A percentile compares a stretch with the other conserved stretches of the same genome.
phyloP scores from a whole-genome alignment of 1,140 invertebrate genomes.

The Drosophila ercepeae region DNA sequence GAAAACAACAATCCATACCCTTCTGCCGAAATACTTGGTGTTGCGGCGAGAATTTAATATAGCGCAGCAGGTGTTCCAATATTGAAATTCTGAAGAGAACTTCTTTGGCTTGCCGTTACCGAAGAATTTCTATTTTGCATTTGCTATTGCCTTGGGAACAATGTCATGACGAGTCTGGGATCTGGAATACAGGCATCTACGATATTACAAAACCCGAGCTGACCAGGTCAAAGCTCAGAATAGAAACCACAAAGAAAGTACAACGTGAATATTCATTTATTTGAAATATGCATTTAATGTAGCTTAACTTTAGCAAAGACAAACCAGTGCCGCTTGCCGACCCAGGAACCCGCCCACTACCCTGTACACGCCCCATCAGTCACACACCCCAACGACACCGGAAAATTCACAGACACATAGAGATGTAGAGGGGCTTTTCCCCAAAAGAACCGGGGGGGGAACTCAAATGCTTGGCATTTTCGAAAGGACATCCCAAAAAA shows the following conservation, averaged over 20 bases:
- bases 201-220: neutral
- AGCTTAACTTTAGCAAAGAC: constrained; percentile 30
- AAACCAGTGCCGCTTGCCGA: constrained; percentile 68
- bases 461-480: constrained; percentile 67
- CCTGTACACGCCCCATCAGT: constrained; percentile 4
- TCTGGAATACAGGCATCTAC: neutral
- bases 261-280: constrained; percentile 43
- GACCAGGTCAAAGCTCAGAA: neutral
- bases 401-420: constrained; percentile 33
- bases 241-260: constrained; percentile 1
- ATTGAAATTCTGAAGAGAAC: constrained; percentile 7
- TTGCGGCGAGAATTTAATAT: constrained; percentile 12
- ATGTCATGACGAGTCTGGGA: neutral
- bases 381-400: constrained; percentile 40
- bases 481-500: constrained; percentile 40
- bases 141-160: neutral
- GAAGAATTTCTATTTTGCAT: neutral
- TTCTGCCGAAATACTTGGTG: neutral
- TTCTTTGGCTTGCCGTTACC: neutral
- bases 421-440: neutral
- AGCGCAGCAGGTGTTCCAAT: constrained; percentile 3
- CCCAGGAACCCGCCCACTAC: constrained; percentile 51
- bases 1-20: neutral
- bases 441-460: neutral
- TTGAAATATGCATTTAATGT: constrained; percentile 36